Conservation (phyloP, 2,113 vertebrate species). For the Oxyura jamaicensis region DNA sequence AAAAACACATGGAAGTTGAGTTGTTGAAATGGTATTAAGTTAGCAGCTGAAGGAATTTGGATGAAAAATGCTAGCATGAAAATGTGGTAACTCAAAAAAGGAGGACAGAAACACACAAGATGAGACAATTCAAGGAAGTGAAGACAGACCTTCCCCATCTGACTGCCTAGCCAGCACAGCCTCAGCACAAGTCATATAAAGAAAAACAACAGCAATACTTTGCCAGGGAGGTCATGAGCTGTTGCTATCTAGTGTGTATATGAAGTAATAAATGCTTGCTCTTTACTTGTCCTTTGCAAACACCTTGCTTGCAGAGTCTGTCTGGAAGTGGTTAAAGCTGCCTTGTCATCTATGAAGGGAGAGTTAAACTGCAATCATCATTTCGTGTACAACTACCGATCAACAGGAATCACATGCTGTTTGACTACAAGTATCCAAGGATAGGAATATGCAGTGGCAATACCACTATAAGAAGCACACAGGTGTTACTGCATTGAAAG, state of each 20-base stretch:
- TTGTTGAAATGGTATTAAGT: neutral
- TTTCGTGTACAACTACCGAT: neutral
- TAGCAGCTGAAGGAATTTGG: neutral
- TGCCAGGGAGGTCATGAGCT: neutral
- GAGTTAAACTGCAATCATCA: neutral
- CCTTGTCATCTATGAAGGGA: neutral
- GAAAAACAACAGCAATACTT: neutral
- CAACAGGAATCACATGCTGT: fast-evolving
- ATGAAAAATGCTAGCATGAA: neutral
- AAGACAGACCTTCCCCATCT: neutral
- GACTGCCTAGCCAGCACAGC: neutral
- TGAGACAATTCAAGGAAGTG: neutral
- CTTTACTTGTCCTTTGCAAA: neutral
- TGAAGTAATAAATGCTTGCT: neutral
- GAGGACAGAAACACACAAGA: neutral
- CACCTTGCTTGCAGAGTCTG: neutral
- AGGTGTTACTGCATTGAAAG: neutral
- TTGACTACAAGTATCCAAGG: neutral
- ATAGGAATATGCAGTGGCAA: neutral
- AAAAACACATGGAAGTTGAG: neutral
- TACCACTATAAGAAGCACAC: neutral
- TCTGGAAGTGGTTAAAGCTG: neutral
- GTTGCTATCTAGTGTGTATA: neutral
- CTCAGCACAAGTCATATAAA: fast-evolving
- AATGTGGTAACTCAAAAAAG: neutral